Evolutionary conservation across 2,888 invertebrate genomes (phyloP), one percentile per base, ranked within the genome.

Genomic region (Nycteola revayana): DNA sequence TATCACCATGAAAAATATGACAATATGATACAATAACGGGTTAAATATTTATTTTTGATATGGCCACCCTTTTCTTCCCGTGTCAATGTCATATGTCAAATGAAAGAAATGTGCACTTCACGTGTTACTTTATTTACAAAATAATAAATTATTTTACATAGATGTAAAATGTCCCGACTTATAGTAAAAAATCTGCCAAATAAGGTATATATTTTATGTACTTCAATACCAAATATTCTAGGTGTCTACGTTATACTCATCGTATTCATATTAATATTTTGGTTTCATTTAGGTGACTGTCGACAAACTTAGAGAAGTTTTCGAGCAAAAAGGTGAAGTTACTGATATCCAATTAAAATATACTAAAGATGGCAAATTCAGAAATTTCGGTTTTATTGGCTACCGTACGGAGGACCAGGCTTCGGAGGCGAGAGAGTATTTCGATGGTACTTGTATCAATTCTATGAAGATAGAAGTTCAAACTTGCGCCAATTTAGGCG

Each of bases 331-430:
- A 66, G 98, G 98, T 10, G 91, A 92, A 45, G 93, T 99, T 5
- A 99, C 98, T 4, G 99, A 99, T 85, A 92, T 98, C 4, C 96
- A 97, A 62, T 80, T 99, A 4, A 99, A 98, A 75, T 98, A 95
- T 66, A 97, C 96, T 0, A 92, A 94, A 56, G 94, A 96, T 87
- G 98, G 98, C 5, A 93, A 93, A 68, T 99, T 99, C 74, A 91
- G 99, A 39, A 94, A 95, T 61, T 99, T 99, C 84, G 97, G 94
- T 2, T 99, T 99, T 70, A 89, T 99, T 55, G 99, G 99, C 4
- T 99, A 93, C 75, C 93, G 95, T 66, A 92, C 90, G 10, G 94
- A 94, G 43, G 92, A 93, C 28, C 94, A 96, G 66, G 98, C 97
- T 0, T 67, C 91, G 28, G 89, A 89, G 18, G 98, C 98, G 0